Base-by-base conservation (phyloP, 2,888 invertebrate species). In the Patella ulyssiponensis region DNA sequence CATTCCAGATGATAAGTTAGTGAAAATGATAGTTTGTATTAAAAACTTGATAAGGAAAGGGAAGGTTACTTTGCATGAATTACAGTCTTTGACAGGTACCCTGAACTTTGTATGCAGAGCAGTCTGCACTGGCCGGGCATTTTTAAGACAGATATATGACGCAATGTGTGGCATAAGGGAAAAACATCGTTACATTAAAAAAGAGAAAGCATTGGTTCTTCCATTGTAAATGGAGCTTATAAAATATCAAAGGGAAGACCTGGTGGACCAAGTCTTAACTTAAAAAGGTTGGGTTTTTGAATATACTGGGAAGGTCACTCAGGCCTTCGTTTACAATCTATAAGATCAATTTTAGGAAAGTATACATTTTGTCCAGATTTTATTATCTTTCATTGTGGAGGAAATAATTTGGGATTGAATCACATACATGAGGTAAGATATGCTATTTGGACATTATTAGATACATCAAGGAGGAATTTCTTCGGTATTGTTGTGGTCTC, bases 131-230 rank as follows among this genome's bases (percentile, higher is more conserved):
- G 64, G 64, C 15, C 64, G 64, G 20, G 23, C 64, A n/a, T 64
- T 64, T 64, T 64, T 64, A 23, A 12, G 64, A 64, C n/a, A 20
- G 17, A 64, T 64, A 20, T 64, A 64, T 64, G 23, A 64, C 23
- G 64, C 64, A n/a, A 64, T 64, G 64, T 64, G 64, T 64, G 64
- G 64, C 11, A 17, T 64, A n/a, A 64, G n/a, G 64, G 23, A 64
- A 64, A 58, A 64, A 17, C 64, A 20, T 64, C 64, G 20, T 64
- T 17, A 11, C 11, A 64, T 64, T 64, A 64, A 20, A 17, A n/a
- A n/a, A n/a, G n/a, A n/a, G n/a, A n/a, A 17, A 15, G 3, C 33
- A 33, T 33, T 33, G 33, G 33, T 33, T 33, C 33, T 33, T 33
- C 33, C 33, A 33, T 33, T 33, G 33, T 33, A 33, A 33, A 33